Conservation (phyloP, 2,797 vertebrate species). For the Sphaeramia orbicularis region DNA sequence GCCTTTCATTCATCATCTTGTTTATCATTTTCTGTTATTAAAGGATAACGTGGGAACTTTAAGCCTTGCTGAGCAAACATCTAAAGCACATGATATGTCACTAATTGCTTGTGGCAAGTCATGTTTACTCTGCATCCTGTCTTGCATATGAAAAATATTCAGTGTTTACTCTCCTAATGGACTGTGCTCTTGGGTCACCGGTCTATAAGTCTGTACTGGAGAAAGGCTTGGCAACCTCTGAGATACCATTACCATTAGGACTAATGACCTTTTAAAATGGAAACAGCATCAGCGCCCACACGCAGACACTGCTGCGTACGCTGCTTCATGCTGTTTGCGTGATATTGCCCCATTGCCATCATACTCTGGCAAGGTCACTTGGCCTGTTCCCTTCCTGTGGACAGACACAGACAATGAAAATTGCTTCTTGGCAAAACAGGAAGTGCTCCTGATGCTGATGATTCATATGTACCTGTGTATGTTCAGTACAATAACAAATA, state of each 20-base stretch:
- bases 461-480: no score
- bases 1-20: slow-evolving; percentile 13
- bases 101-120: slow-evolving; percentile 45
- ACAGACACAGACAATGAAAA: slow-evolving; percentile 37
- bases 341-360: slow-evolving; percentile 57
- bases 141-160: slow-evolving; percentile 62
- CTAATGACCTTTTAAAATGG: slow-evolving; percentile 86
- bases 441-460: not conserved
- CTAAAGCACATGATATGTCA: slow-evolving; percentile 16
- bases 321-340: slow-evolving; percentile 55
- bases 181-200: slow-evolving; percentile 67
- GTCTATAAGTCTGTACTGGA: slow-evolving; percentile 55
- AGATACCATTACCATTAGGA: slow-evolving; percentile 82
- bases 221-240: slow-evolving; percentile 75
- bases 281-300: slow-evolving; percentile 78
- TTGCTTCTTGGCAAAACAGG: slow-evolving; percentile 38
- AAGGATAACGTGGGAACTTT: slow-evolving; percentile 23
- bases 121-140: slow-evolving; percentile 36
- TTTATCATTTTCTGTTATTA: slow-evolving; percentile 1
- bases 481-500: no score
- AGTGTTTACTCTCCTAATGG: slow-evolving; percentile 86
- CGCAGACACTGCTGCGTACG: slow-evolving; percentile 56
- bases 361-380: slow-evolving; percentile 66
- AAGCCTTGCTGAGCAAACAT: slow-evolving; percentile 7
- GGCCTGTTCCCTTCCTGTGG: slow-evolving; percentile 30